phyloP scores from a whole-genome alignment of 2,888 invertebrate species.

The Acanthosoma haemorrhoidale region DNA sequence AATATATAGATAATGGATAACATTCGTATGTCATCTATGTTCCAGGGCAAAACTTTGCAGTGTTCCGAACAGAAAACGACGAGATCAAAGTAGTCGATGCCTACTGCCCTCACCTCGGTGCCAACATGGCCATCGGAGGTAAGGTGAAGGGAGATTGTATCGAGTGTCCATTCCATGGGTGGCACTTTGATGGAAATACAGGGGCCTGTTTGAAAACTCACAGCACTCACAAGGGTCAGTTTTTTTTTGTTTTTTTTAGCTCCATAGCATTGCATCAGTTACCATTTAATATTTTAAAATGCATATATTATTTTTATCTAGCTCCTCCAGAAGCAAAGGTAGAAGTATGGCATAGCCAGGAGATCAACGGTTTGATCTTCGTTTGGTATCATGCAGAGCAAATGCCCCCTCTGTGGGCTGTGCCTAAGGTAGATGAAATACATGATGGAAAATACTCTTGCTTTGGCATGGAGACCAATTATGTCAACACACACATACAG shows the following conservation, averaged over 20 bases:
- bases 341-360: slow-evolving; percentile 63
- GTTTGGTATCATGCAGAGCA: slow-evolving; percentile 77
- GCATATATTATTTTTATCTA: slow-evolving; percentile 44
- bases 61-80: slow-evolving; percentile 62
- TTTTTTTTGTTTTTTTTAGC: no score
- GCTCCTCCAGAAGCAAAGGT: slow-evolving; percentile 65
- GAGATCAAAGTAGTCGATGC: slow-evolving; percentile 68
- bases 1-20: no score
- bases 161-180: slow-evolving; percentile 84
- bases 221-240: slow-evolving; percentile 55
- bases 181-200: slow-evolving; percentile 68
- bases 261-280: no score
- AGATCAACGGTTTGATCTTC: slow-evolving; percentile 69
- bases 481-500: slow-evolving; percentile 71
- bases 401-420: slow-evolving; percentile 62
- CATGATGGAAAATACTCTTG: slow-evolving; percentile 60
- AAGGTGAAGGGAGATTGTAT: slow-evolving; percentile 68
- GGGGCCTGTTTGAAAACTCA: slow-evolving; percentile 73
- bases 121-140: slow-evolving; percentile 77
- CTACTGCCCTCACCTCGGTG: slow-evolving; percentile 86
- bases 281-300: not conserved
- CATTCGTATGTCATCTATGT: no score
- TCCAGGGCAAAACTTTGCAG: slow-evolving; percentile 64
- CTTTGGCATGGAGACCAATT: slow-evolving; percentile 72
- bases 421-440: slow-evolving; percentile 55